Base-by-base conservation (phyloP, 2,797 vertebrate species). In the Poecilia picta region DNA sequence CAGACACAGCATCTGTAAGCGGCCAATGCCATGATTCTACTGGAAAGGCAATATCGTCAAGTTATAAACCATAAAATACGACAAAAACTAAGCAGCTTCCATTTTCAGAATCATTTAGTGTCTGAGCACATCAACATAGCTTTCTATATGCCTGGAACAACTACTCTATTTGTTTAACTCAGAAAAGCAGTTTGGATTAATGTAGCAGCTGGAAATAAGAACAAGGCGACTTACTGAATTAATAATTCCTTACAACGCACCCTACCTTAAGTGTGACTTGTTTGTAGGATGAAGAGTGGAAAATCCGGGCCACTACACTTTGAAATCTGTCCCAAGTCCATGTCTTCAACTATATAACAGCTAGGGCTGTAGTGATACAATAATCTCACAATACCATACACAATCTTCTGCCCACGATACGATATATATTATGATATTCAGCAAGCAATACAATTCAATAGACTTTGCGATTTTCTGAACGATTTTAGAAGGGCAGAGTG, bases 241-340 rank as follows among this genome's bases (percentile, higher is more conserved):
- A 43, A 43, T 43, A 53, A 12, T 20, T 36, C 1, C 23, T 53
- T 12, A 47, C 33, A 25, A 31, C 15, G 0, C 55, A 62, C 18
- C 46, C 31, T 16, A 55, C 8, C 43, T 57, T 39, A 16, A 31
- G 8, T 45, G 59, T 23, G n/a, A 49, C 16, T 55, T 43, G 41
- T 72, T 11, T 59, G 45, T 8, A 53, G 72, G 33, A 20, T 39
- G 12, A 64, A 71, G 79, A n/a, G 73, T 72, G 73, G 68, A 51
- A 8, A 25, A 10, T 66, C 39, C 62, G 8, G 46, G 36, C 0
- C 59, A 78, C 16, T 74, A 39, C 23, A 66, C 25, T 74, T 11
- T 1, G 25, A 2, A 75, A 64, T 39, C 25, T 77, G 12, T 31
- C 28, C 1, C 41, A 8, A 72, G 8, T 76, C 8, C 5, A 25